Evolutionary conservation across 1,140 invertebrate species (phyloP).

Genomic region (Druon quercuslanigerum): DNA sequence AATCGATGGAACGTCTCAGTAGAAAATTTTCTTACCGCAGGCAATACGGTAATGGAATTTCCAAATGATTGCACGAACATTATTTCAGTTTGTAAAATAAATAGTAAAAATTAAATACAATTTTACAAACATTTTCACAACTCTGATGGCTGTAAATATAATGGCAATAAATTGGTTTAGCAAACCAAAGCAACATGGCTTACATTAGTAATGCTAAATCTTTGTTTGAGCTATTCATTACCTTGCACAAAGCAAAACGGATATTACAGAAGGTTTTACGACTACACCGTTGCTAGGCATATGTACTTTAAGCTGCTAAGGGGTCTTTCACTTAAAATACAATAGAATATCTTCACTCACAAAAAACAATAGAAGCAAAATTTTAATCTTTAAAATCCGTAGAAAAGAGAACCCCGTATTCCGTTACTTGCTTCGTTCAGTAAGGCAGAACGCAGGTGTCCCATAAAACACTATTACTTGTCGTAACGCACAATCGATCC

Average conservation of each 20-base stretch:
- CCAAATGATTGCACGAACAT: conserved; percentile 3
- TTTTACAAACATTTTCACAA: background rate
- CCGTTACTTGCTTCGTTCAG: background rate
- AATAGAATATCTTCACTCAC: background rate
- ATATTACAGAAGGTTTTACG: too few species aligned
- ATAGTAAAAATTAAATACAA: background rate
- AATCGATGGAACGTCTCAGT: background rate
- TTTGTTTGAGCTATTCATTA: too few species aligned
- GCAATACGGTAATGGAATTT: conserved; percentile 10
- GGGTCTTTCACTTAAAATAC: background rate
- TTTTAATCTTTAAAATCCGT: background rate
- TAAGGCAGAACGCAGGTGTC: conserved; percentile 17
- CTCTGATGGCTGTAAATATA: background rate
- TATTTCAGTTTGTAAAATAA: background rate
- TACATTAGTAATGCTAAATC: too few species aligned
- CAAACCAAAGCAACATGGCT: too few species aligned
- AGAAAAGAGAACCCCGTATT: background rate
- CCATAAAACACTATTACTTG: conserved; percentile 21
- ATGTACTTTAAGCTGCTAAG: too few species aligned
- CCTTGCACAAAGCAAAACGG: too few species aligned
- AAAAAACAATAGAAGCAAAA: background rate
- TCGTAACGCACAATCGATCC: conserved; percentile 8
- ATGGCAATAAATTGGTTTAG: background rate
- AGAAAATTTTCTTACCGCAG: background rate
- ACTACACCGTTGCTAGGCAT: too few species aligned